Percentiles rank a stretch among this genome's conserved stretches.
Conservation (phyloP, 2,113 vertebrate species). For the Protobothrops flavoviridis region DNA sequence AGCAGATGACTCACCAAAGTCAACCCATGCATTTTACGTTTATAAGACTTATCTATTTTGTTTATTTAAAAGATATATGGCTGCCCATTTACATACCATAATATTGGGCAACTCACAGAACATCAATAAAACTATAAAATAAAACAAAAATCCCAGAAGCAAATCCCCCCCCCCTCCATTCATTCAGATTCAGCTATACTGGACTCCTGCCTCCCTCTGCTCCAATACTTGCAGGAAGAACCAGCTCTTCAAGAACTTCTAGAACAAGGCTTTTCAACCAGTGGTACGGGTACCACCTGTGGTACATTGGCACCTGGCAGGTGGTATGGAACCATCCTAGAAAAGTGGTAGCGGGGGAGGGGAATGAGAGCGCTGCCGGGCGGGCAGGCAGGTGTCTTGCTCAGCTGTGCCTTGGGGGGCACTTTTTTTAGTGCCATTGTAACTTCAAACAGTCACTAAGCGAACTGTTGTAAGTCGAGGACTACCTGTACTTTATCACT, state of each 20-base stretch:
- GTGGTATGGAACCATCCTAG: no score
- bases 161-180: neutral
- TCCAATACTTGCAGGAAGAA: neutral
- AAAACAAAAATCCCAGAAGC: neutral
- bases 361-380: no score
- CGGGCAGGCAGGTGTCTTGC: no score
- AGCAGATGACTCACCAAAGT: conserved; percentile 42
- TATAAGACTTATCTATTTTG: conserved; percentile 25
- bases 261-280: no score
- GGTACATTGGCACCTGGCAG: no score
- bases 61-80: neutral
- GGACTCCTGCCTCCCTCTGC: neutral
- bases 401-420: no score
- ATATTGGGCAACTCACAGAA: neutral
- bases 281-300: no score
- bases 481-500: no score
- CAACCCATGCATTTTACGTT: conserved; percentile 38
- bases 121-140: neutral
- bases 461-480: no score
- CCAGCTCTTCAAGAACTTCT: neutral
- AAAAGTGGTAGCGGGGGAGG: no score
- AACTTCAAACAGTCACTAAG: no score
- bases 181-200: neutral
- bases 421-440: no score
- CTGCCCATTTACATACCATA: neutral